Percentiles rank a stretch among this genome's conserved stretches.
Evolutionary conservation across 2,888 invertebrate species (phyloP).

Genomic region (Belgica antarctica): DNA sequence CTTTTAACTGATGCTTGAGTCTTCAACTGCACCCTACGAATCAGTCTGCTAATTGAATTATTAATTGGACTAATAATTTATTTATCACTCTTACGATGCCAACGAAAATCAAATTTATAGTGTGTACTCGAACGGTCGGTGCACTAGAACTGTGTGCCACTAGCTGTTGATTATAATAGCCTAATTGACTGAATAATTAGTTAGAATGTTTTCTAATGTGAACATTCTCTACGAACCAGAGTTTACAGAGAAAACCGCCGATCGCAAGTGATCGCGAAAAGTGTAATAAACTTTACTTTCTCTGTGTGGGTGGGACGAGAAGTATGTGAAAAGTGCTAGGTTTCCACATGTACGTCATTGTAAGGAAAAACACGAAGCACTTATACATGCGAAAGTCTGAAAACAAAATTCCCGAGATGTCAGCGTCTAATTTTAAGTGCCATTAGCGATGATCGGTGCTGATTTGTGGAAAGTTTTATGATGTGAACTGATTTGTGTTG

Average conservation of each 20-base stretch:
- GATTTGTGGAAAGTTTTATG: constrained; percentile 22
- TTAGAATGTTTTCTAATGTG: constrained; percentile 41
- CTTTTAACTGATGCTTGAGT: background rate
- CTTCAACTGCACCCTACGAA: too few species aligned
- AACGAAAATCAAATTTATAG: background rate
- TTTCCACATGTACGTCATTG: background rate
- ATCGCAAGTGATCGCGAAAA: constrained; percentile 39
- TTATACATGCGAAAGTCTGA: constrained; percentile 1
- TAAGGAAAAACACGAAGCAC: constrained; percentile 25
- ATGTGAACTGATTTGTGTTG: background rate
- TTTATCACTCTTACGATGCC: background rate
- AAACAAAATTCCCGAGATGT: background rate
- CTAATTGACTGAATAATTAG: constrained; percentile 43
- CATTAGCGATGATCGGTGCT: background rate
- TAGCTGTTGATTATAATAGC: constrained; percentile 23
- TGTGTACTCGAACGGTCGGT: background rate
- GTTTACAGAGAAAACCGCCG: constrained; percentile 14
- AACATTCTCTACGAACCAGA: constrained; percentile 22
- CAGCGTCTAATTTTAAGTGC: constrained; percentile 1
- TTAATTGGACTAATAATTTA: constrained; percentile 7
- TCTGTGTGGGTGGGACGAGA: constrained; percentile 32
- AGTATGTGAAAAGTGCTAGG: constrained; percentile 1
- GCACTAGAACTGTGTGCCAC: constrained; percentile 35
- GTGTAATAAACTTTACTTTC: constrained; percentile 33
- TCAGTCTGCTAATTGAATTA: constrained; percentile 4